phyloP scores from a whole-genome alignment of 2,888 invertebrate genomes.

The Spodoptera exigua region DNA sequence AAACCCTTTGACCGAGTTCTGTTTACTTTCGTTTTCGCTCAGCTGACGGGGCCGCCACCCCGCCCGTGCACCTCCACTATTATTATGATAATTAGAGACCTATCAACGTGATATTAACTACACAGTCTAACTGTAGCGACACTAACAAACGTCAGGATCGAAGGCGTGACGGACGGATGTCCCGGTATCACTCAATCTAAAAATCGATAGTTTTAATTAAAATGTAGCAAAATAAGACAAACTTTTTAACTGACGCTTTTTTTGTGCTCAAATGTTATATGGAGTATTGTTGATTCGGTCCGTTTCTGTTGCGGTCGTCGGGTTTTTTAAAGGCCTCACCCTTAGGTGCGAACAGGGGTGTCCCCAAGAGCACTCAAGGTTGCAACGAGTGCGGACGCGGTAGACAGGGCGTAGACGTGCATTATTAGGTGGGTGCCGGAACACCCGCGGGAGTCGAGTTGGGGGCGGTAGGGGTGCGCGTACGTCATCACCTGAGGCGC shows the following conservation, averaged over 20 bases:
- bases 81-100: constrained; percentile 88
- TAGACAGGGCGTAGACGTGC: constrained; percentile 89
- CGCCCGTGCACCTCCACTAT: constrained; percentile 81
- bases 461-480: constrained; percentile 81
- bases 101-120: constrained; percentile 78
- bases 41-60: constrained; percentile 87
- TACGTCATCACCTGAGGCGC: constrained; percentile 89
- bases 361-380: constrained; percentile 83
- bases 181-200: constrained; percentile 35
- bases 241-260: constrained; percentile 9
- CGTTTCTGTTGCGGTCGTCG: constrained; percentile 41
- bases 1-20: constrained; percentile 90
- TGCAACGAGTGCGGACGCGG: constrained; percentile 87
- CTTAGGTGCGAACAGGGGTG: constrained; percentile 69
- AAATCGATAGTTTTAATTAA: constrained; percentile 29
- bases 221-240: constrained; percentile 21
- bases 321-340: constrained; percentile 58
- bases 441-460: constrained; percentile 81
- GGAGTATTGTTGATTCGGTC: constrained; percentile 31
- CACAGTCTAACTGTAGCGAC: constrained; percentile 67
- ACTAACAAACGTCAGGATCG: constrained; percentile 51
- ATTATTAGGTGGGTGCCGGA: constrained; percentile 89
- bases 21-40: constrained; percentile 90
- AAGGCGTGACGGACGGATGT: constrained; percentile 30
- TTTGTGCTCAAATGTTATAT: constrained; percentile 22